Conservation (phyloP, 2,797 vertebrate species). For the Argyrosomus regius region DNA sequence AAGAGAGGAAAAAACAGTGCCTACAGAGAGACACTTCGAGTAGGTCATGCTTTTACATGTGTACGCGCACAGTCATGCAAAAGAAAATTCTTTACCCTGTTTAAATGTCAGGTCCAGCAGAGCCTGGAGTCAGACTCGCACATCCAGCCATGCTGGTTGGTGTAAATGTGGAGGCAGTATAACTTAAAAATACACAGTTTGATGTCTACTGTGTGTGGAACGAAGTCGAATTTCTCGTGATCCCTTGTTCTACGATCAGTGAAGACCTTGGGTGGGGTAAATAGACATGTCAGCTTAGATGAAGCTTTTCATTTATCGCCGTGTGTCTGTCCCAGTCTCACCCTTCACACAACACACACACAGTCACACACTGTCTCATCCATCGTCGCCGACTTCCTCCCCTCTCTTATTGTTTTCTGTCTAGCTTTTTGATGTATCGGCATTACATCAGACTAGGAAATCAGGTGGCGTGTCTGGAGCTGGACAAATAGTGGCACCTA, state of each 20-base stretch:
- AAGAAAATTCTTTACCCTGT: slow-evolving; percentile 26
- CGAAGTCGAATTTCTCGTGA: slow-evolving; percentile 21
- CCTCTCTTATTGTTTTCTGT: slow-evolving; percentile 56
- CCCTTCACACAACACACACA: slow-evolving; percentile 23
- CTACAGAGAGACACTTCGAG: slow-evolving; percentile 19
- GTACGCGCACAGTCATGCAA: slow-evolving; percentile 19
- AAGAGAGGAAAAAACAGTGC: slow-evolving; percentile 36
- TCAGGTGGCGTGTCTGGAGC: slow-evolving; percentile 52
- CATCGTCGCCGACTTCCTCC: slow-evolving; percentile 28
- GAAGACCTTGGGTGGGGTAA: slow-evolving; percentile 30
- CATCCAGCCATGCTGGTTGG: not conserved
- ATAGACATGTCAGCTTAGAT: slow-evolving; percentile 53
- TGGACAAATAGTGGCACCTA: slow-evolving; percentile 78
- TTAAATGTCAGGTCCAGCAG: slow-evolving; percentile 61
- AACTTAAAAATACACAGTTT: slow-evolving; percentile 57
- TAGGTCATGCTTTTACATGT: slow-evolving; percentile 36
- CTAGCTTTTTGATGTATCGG: slow-evolving; percentile 64
- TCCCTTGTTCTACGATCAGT: slow-evolving; percentile 32
- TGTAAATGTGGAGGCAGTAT: slow-evolving; percentile 43
- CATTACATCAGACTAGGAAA: slow-evolving; percentile 83
- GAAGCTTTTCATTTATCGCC: slow-evolving; percentile 57
- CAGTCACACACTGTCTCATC: slow-evolving; percentile 36
- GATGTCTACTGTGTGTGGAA: slow-evolving; percentile 47
- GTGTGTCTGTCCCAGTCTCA: slow-evolving; percentile 24
- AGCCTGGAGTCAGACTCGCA: slow-evolving; percentile 15